phyloP scores from a whole-genome alignment of 2,797 vertebrate species.

The Artibeus lituratus region DNA sequence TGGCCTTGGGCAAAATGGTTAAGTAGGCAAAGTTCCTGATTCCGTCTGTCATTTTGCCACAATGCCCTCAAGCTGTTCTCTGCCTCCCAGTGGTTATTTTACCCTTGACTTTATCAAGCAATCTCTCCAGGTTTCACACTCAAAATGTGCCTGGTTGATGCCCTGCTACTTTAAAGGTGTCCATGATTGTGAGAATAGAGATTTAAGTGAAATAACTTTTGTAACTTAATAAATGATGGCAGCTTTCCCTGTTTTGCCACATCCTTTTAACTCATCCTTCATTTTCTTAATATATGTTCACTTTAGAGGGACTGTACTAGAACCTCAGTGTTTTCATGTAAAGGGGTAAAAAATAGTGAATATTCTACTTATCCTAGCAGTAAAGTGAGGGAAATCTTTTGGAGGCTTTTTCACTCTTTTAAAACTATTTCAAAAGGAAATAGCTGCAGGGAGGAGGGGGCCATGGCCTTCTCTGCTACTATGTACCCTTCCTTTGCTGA shows the following conservation, averaged over 20 bases:
- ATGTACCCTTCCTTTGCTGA: neutral
- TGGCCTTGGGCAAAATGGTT: conserved; percentile 64
- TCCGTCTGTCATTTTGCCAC: conserved; percentile 67
- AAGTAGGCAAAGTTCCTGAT: conserved; percentile 60
- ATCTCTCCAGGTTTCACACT: neutral
- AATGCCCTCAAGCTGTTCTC: conserved; percentile 35
- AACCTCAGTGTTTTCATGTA: neutral
- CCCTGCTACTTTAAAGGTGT: neutral
- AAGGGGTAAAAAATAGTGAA: neutral
- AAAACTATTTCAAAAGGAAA: neutral
- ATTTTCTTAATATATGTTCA: neutral
- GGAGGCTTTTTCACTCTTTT: neutral
- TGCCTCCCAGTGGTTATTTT: neutral
- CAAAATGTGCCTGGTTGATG: neutral
- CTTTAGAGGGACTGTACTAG: neutral
- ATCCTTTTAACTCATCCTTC: neutral
- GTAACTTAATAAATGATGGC: conserved; percentile 4
- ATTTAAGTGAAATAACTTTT: conserved; percentile 58
- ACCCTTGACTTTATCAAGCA: neutral
- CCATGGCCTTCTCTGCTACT: neutral
- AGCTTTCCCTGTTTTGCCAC: neutral
- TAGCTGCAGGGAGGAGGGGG: neutral
- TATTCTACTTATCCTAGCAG: neutral
- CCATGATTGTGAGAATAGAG: neutral
- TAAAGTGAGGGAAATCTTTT: neutral